phyloP scores from a whole-genome alignment of 2,113 vertebrate species.

The Hirundichthys speculiger region DNA sequence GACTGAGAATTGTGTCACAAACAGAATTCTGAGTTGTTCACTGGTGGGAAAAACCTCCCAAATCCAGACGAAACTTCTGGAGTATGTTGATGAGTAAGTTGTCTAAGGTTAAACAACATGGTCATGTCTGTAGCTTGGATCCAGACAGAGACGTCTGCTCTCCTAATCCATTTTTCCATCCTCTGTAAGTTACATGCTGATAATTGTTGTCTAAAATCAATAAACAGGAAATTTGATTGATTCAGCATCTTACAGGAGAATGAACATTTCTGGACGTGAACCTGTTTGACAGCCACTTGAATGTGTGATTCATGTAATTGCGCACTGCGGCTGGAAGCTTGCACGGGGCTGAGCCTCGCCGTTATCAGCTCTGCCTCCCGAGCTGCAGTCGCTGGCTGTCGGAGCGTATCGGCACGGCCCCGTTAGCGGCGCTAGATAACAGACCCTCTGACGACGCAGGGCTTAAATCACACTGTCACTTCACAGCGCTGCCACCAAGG shows the following conservation, averaged over 20 bases:
- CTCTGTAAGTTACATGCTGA: conserved; percentile 2
- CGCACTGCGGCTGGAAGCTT: conserved; percentile 27
- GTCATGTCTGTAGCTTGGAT: background rate
- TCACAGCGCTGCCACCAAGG: conserved; percentile 62
- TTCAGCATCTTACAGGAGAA: conserved; percentile 6
- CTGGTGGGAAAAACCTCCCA: too few species aligned
- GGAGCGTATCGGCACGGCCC: conserved; percentile 50
- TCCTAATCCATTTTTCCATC: background rate
- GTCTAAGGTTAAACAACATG: background rate
- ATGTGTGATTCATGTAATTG: conserved; percentile 42
- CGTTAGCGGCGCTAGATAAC: conserved; percentile 72
- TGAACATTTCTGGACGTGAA: conserved; percentile 20
- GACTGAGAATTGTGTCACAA: too few species aligned
- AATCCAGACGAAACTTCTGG: too few species aligned
- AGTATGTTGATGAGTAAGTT: background rate
- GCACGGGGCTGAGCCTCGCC: conserved; percentile 15
- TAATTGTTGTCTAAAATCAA: conserved; percentile 2
- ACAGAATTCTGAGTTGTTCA: too few species aligned
- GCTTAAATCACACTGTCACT: conserved; percentile 78
- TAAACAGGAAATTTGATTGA: background rate
- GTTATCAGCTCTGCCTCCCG: conserved; percentile 59
- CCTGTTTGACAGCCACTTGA: conserved; percentile 36
- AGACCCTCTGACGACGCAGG: conserved; percentile 48
- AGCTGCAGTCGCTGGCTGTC: conserved; percentile 54
- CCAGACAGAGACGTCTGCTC: background rate